Evolutionary conservation across 30 jellyfish, hydroid and myxozoan genomes (phyloP), one percentile per base, ranked within the genome.

Genomic region (Hydractinia symbiolongicarpus): DNA sequence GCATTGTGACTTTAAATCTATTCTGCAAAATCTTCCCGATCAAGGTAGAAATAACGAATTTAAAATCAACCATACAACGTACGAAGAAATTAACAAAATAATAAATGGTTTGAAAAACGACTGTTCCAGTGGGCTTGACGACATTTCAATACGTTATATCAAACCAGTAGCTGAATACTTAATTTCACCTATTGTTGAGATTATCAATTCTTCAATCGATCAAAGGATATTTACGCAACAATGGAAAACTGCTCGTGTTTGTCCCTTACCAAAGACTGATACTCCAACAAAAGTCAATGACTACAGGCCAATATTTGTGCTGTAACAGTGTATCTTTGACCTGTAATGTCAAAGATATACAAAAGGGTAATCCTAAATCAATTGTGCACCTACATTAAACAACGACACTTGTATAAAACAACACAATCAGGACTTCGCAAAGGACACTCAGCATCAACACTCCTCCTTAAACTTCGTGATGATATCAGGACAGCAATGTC

Each of bases 211-310:
- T 5, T 62, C 9, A 9, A 62, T 62, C 5, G 73, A 62, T 62
- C 73, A 62, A 62, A 62, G 21, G 10, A 5, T 62, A 5, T 62
- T 62, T 9, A 44, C 73, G 21, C 73, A 62, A 62, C 73, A 62
- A 62, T 62, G 73, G 73, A 62, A 62, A 62, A 62, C 73, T 5
- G 73, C 73, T 15, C 73, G 73, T 62, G 73, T 62, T 9, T 62
- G 73, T 62, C 73, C 73, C 16, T 15, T 62, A 6, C 9, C 9
- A 44, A 62, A 62, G 73, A 62, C 21, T 50, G 73, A 62, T 5
- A 62, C 16, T 62, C 73, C 73, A 62, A 62, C 73, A 5, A 62
- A 50, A n/a, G 73, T 9, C 5, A 62, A 62, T 15, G 8, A 62
- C 9, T 62, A 62, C 73, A 62, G 73, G 21, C 10, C 73, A 9